Conservation (phyloP, 1,140 invertebrate genomes). For the Centruroides sculpturatus region DNA sequence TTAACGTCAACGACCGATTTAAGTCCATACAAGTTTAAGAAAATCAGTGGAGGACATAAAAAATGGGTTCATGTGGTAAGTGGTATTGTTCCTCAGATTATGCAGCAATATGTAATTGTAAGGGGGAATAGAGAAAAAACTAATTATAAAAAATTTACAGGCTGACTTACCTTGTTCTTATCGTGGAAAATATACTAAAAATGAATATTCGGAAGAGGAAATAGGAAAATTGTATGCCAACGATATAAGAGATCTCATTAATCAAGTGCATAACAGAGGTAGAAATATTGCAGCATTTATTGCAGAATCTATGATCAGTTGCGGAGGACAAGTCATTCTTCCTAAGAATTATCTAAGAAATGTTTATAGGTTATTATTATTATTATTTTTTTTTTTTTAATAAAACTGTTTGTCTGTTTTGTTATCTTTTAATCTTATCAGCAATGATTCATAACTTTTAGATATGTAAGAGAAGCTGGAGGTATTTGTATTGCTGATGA, state of each 20-base stretch:
- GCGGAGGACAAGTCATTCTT: constrained; percentile 90
- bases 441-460: constrained; percentile 25
- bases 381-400: not conserved
- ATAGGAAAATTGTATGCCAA: constrained; percentile 67
- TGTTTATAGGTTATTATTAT: constrained; percentile 55
- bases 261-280: constrained; percentile 37
- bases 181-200: constrained; percentile 67
- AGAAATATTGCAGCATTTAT: constrained; percentile 65
- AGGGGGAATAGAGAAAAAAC: too few relatives aligned
- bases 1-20: constrained; percentile 87
- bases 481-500: constrained; percentile 96
- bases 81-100: too few relatives aligned
- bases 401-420: not conserved
- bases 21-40: constrained; percentile 93
- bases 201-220: constrained; percentile 52
- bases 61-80: constrained; percentile 86
- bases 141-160: constrained; percentile 31
- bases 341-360: constrained; percentile 70
- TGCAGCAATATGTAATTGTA: too few relatives aligned
- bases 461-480: constrained; percentile 59
- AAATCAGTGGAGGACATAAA: constrained; percentile 46
- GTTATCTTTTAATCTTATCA: not conserved
- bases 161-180: constrained; percentile 86
- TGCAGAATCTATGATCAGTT: constrained; percentile 90
- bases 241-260: constrained; percentile 63